Base-by-base conservation (phyloP, 2,888 invertebrate species). In the Agapetus fuscipes region DNA sequence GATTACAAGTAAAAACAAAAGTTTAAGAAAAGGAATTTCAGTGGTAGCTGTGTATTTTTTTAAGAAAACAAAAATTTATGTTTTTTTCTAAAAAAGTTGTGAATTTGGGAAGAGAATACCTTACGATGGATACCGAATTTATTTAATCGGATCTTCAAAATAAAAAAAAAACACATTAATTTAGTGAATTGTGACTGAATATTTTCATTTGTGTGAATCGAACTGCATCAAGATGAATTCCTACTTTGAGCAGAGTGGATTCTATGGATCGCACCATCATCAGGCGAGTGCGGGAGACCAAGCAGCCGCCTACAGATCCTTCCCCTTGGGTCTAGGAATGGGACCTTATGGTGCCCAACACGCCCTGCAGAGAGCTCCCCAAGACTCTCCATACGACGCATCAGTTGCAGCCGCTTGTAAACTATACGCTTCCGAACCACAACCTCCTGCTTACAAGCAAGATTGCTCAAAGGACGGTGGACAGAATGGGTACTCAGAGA, bases 221-320 rank as follows among this genome's bases (percentile, higher is more conserved):
- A 9, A 20, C 20, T 6, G 7, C 10, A 17, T 40, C 50, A 78
- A 64, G 65, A 91, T 91, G 91, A 91, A 90, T 83, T 90, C 90
- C 62, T 93, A 91, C 67, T 93, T 91, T 66, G 91, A 91, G 74
- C 91, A 91, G 74, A 84, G 85, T 66, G 90, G 90, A 66, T 93
- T 93, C 74, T 91, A 93, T 73, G 89, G 90, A 58, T 76, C 83
- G 57, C 88, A 89, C 66, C 89, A 89, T 60, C 83, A 88, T 71
- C 83, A 89, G 70, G 75, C 79, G 52, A 76, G 72, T 50, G 70
- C 73, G 58, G 74, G 80, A 44, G 78, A 83, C 66, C 80, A 85
- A 63, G 78, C 78, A 36, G 76, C 76, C 6, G 73, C 74, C 20
- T 87, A 89, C 64, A 75, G 88, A 57, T 84, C 88, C 49, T 90